Percentiles rank a stretch among this genome's conserved stretches.
Conservation (phyloP, 2,113 vertebrate genomes). For the Rostratula benghalensis region DNA sequence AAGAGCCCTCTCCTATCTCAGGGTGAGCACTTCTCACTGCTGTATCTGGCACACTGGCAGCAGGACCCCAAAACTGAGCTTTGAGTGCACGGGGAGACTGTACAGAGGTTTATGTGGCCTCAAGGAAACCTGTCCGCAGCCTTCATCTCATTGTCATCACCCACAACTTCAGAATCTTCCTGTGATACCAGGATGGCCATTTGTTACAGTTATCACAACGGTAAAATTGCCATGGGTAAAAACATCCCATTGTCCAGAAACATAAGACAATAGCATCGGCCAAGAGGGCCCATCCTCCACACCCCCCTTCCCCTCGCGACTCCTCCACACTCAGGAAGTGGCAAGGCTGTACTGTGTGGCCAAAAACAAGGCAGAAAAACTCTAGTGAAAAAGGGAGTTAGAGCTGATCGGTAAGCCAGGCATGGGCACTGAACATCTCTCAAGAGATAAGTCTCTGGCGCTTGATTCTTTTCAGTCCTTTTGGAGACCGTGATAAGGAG, state of each 20-base stretch:
- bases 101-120: not conserved
- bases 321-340: conserved; percentile 57
- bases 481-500: conserved; percentile 69
- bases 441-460: conserved; percentile 63
- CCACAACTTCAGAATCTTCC: not conserved
- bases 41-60: not conserved
- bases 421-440: conserved; percentile 48
- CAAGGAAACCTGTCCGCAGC: not conserved
- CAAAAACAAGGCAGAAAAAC: conserved; percentile 46
- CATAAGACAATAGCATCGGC: not conserved
- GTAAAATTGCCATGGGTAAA: not conserved
- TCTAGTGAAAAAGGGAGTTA: conserved; percentile 7
- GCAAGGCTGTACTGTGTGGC: conserved; percentile 25
- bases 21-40: not conserved
- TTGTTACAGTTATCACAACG: not conserved
- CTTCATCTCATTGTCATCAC: not conserved
- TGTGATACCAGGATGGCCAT: not conserved
- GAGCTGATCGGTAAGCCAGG: conserved; percentile 59
- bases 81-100: not conserved
- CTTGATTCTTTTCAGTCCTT: conserved; percentile 66
- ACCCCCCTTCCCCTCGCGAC: not conserved
- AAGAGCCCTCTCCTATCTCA: not conserved
- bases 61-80: not conserved
- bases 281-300: conserved; percentile 32
- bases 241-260: conserved; percentile 3